phyloP scores from a whole-genome alignment of 2,113 vertebrate genomes.

The Heterochromis multidens region DNA sequence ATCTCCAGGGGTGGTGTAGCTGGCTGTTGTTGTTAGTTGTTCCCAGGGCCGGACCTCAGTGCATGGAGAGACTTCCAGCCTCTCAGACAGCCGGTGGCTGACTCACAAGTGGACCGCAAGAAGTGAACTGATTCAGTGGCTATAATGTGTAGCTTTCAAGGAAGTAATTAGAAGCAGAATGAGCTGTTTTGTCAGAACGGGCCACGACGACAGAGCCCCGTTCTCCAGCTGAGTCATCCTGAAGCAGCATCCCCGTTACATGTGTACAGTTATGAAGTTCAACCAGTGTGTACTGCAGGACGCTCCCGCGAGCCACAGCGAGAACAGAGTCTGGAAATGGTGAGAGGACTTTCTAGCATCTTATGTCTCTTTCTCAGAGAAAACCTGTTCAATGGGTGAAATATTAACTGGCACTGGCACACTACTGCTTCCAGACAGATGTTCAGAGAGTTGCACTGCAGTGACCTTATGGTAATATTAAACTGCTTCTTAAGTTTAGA shows the following conservation, averaged over 20 bases:
- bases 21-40: neutral
- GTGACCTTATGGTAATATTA: neutral
- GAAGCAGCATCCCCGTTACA: constrained; percentile 23
- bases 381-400: neutral
- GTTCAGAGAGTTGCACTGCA: neutral
- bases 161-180: constrained; percentile 12
- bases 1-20: neutral
- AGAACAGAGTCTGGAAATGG: constrained; percentile 69
- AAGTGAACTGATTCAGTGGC: neutral
- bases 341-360: constrained; percentile 38
- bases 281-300: constrained; percentile 42
- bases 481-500: neutral
- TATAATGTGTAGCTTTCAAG: neutral
- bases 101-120: neutral
- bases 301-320: neutral
- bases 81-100: neutral
- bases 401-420: neutral
- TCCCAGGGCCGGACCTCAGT: neutral
- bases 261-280: constrained; percentile 69
- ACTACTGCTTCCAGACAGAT: neutral
- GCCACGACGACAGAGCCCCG: neutral
- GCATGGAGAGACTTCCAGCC: neutral
- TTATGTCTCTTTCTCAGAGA: neutral
- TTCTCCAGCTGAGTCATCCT: constrained; percentile 15
- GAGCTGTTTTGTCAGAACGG: neutral